Evolutionary conservation across 2,888 invertebrate species (phyloP).

Genomic region (Cistogaster globosa): DNA sequence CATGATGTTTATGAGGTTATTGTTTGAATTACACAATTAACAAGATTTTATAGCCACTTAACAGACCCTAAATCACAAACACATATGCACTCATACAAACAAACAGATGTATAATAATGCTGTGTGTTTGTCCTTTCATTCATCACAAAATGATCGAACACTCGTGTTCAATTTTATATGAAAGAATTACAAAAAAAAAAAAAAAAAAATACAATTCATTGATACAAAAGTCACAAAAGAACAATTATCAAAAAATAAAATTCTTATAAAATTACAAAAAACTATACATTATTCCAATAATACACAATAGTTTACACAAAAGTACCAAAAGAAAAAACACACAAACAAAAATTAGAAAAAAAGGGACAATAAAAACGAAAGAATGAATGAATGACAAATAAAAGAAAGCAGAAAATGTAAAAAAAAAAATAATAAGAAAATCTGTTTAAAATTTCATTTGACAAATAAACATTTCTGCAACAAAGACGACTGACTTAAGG

Average conservation of each 20-base stretch:
- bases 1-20: constrained; percentile 68
- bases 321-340: background rate
- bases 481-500: constrained; percentile 13
- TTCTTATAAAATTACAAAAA: constrained; percentile 57
- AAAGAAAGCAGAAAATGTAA: background rate
- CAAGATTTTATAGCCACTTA: constrained; percentile 80
- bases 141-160: constrained; percentile 65
- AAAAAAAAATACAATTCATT: constrained; percentile 18
- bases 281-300: constrained; percentile 22
- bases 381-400: background rate
- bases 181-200: background rate
- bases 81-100: constrained; percentile 49
- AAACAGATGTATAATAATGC: constrained; percentile 46
- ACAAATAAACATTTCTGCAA: constrained; percentile 61
- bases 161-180: constrained; percentile 51
- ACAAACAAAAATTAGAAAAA: background rate
- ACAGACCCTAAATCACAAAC: constrained; percentile 76
- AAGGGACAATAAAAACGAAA: constrained; percentile 13
- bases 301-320: background rate
- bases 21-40: constrained; percentile 76
- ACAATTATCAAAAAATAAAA: constrained; percentile 70
- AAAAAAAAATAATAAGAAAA: constrained; percentile 35
- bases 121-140: constrained; percentile 52
- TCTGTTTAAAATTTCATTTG: constrained; percentile 54
- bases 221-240: constrained; percentile 71